Evolutionary conservation across 1,140 invertebrate genomes (phyloP), one percentile per base, ranked within the genome.

Genomic region (Plectrocnemia conspersa): DNA sequence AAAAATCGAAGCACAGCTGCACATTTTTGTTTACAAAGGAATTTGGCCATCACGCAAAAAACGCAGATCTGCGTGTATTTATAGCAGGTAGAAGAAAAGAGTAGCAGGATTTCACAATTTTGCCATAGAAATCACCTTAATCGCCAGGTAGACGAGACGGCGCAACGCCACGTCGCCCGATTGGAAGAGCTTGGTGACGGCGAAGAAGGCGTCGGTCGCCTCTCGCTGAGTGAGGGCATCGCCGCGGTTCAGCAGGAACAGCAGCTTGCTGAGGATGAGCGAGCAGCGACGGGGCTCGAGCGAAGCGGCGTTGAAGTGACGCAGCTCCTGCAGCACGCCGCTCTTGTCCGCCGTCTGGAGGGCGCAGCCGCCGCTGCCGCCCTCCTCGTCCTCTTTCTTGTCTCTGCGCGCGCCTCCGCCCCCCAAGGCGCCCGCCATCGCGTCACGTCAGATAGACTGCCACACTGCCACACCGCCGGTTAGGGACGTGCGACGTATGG

Each of bases 161-260:
- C 97, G 79, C 7, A 99, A 71, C 54, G 94, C 90, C 0, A 95
- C 87, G 80, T 99, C 96, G 66, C 92, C 91, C 0, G 90, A 96
- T 71, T 99, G 97, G 72, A 98, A 99, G 5, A 99, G 75, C 73
- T 99, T 99, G 1, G 97, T 99, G 82, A 98, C 97, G 7, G 97
- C 96, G 77, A 99, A 99, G 71, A 99, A 99, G 13, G 90, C 88
- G 66, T 98, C 96, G 7, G 97, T 99, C 0, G 97, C 97, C 75
- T 99, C 97, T 40, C 86, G 89, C 0, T 88, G 84, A 5, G 89
- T 88, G 47, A 99, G 77, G 60, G 84, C 82, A 69, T 98, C 96
- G 0, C 96, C 93, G 65, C 89, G 94, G 69, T 98, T 97, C 19
- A 99, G 75, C 52, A 99, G 75, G 73, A 97, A 98, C 1, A 99